Conservation (phyloP, 2,888 invertebrate species). For the Alcis repandata region DNA sequence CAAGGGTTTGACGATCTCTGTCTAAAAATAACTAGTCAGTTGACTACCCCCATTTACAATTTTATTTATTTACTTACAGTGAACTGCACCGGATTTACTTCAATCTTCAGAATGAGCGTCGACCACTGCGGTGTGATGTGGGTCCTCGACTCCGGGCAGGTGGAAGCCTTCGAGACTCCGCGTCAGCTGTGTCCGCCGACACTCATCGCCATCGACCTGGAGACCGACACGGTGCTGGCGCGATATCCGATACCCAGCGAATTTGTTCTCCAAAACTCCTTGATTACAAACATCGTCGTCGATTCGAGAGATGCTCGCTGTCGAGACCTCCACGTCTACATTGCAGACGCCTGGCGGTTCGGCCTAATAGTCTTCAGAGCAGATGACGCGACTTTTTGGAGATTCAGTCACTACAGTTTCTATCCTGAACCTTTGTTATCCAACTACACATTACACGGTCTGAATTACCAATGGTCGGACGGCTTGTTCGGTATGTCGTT, state of each 20-base stretch:
- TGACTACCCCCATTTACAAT: no score
- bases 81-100: conserved; percentile 88
- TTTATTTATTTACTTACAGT: conserved; percentile 55
- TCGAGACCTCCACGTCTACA: conserved; percentile 88
- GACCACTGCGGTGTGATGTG: conserved; percentile 93
- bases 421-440: conserved; percentile 91
- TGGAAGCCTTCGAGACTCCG: conserved; percentile 88
- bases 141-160: conserved; percentile 93
- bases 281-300: conserved; percentile 89
- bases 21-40: no score
- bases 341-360: conserved; percentile 90
- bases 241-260: conserved; percentile 89
- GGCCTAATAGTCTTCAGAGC: conserved; percentile 88
- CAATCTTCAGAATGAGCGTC: conserved; percentile 92
- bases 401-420: conserved; percentile 90
- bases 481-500: conserved; percentile 92
- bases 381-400: conserved; percentile 87
- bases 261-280: conserved; percentile 89
- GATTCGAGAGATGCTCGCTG: conserved; percentile 88
- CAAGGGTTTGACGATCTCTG: background rate
- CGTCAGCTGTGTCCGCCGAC: conserved; percentile 91
- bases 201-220: conserved; percentile 90
- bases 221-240: conserved; percentile 87
- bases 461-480: conserved; percentile 94
- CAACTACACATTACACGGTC: conserved; percentile 90